Percentiles rank a stretch among this genome's conserved stretches.
Conservation (phyloP, 2,888 invertebrate genomes). For the Scelioninae gen. 2 region DNA sequence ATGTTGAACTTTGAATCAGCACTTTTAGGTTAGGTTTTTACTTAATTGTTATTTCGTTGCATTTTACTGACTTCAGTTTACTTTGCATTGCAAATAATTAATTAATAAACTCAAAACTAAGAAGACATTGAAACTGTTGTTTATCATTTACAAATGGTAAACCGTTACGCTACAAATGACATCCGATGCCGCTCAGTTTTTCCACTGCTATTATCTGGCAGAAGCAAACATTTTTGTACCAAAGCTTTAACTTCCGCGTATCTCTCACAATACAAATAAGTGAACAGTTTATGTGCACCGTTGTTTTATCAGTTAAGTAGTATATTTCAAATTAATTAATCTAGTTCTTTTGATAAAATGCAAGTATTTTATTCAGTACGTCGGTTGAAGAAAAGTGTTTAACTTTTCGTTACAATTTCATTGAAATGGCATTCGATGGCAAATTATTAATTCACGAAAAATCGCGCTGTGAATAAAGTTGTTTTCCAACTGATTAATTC, state of each 20-base stretch:
- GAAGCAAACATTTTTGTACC: conserved; percentile 9
- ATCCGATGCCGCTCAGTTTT: not conserved
- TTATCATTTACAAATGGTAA: too few species aligned
- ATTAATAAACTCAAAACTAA: too few species aligned
- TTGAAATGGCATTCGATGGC: not conserved
- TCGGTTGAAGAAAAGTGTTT: not conserved
- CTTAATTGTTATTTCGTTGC: too few species aligned
- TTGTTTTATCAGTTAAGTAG: conserved; percentile 7
- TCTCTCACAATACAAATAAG: not conserved
- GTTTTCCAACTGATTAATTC: too few species aligned
- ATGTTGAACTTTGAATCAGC: too few species aligned
- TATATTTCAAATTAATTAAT: conserved; percentile 19
- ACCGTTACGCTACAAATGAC: too few species aligned
- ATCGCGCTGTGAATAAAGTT: too few species aligned
- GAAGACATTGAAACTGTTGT: too few species aligned
- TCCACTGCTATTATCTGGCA: not conserved
- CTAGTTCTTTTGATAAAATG: conserved; percentile 7
- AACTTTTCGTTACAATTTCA: not conserved
- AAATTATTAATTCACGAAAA: not conserved
- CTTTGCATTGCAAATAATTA: too few species aligned
- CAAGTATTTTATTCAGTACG: conserved; percentile 19
- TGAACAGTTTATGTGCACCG: conserved; percentile 4
- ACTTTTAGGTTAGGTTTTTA: too few species aligned
- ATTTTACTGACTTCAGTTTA: too few species aligned
- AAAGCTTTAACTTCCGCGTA: not conserved